Base-by-base conservation (phyloP, 2,888 invertebrate genomes). In the Epinotia demarniana region DNA sequence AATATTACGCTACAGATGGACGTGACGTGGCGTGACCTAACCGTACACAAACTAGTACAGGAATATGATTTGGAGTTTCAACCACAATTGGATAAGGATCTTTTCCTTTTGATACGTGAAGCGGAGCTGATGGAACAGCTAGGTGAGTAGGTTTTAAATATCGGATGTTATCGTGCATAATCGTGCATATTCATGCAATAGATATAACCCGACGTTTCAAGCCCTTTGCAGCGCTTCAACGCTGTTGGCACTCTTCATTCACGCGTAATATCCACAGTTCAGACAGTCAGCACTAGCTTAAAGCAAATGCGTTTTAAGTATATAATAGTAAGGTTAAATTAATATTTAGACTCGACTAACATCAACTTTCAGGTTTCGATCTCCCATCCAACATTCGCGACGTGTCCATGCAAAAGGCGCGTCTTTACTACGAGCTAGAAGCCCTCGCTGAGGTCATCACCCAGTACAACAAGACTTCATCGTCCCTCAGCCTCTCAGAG, bases 61-160 rank as follows among this genome's bases (percentile, higher is more conserved):
- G 97, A 97, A 81, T 95, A 95, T 78, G 94, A 95, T 11, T 87
- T 97, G 72, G 93, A 95, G 78, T 97, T 97, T 83, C 88, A 94
- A 62, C 90, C 97, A 0, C 96, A 97, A 85, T 96, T 97, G 80
- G 93, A 96, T 77, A 89, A 88, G 43, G 92, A 95, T 4, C 91
- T 97, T 43, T 97, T 97, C 81, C 95, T 96, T 73, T 90, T 96
- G 0, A 95, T 97, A 80, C 95, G 95, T 27, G 97, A 97, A 86
- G 96, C 97, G 0, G 96, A 97, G 86, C 90, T 97, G 2, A 94
- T 98, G 91, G 97, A 97, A 83, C 95, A 95, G 81, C 86, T 97
- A 60, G 96, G 97, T 94, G 83, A 78, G 66, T n/a, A 55, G 8
- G 8, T 19, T 58, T 18, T n/a, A 19, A 16, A 9, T 11, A 23